Percentiles rank a stretch among this genome's conserved stretches.
Conservation (phyloP, 2,888 invertebrate genomes). For the Eupithecia insigniata region DNA sequence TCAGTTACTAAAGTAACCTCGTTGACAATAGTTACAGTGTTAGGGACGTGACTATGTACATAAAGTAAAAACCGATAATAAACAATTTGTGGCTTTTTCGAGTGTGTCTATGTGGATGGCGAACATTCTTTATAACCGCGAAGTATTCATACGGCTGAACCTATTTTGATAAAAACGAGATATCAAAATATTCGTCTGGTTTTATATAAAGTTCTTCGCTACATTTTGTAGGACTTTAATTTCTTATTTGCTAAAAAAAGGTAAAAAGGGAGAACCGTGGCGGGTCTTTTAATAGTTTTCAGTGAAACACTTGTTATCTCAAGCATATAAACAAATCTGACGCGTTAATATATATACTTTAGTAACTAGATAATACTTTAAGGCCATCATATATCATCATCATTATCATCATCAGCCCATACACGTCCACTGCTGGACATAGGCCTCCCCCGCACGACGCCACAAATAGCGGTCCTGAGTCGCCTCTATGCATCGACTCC, state of each 20-base stretch:
- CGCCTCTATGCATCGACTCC: too few relatives aligned
- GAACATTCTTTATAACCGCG: neutral
- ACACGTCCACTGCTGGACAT: too few relatives aligned
- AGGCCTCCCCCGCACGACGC: too few relatives aligned
- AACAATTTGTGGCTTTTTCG: too few relatives aligned
- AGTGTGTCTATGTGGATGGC: neutral
- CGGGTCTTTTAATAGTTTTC: neutral
- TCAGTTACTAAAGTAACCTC: too few relatives aligned
- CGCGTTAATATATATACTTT: neutral
- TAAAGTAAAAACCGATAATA: neutral
- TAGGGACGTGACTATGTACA: neutral
- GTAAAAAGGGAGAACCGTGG: neutral
- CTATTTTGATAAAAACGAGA: neutral
- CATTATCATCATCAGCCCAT: too few relatives aligned
- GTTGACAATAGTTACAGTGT: neutral
- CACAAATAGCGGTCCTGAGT: too few relatives aligned
- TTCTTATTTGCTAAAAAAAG: neutral
- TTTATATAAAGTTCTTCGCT: neutral
- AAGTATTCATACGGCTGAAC: neutral
- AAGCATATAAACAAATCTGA: neutral
- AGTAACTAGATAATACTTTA: too few relatives aligned
- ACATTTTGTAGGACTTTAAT: neutral
- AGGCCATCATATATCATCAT: too few relatives aligned
- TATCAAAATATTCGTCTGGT: neutral
- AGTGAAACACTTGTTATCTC: neutral